These are phyloP conservation scores for Chesias legatella DNA, from an alignment of 2,888 invertebrate genomes.

Conservation along the genomic window DNA sequence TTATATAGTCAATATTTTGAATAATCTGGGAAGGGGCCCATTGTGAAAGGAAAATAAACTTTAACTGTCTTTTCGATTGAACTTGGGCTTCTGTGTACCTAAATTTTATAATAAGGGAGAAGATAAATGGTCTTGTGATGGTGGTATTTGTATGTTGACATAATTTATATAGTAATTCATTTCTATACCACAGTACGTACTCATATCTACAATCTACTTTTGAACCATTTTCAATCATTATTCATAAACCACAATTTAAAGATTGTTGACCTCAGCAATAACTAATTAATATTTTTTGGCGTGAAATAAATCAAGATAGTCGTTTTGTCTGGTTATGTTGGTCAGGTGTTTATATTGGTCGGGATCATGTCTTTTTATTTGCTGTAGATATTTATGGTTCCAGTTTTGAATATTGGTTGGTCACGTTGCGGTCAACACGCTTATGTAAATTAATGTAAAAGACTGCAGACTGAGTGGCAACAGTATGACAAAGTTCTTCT, in stretches of 20 bases:
- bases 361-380: constrained; percentile 51
- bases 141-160: too few relatives aligned
- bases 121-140: too few relatives aligned
- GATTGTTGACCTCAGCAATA: constrained; percentile 55
- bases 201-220: constrained; percentile 16
- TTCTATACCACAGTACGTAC: too few relatives aligned
- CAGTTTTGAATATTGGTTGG: constrained; percentile 47
- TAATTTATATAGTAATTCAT: too few relatives aligned
- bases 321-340: constrained; percentile 53
- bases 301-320: constrained; percentile 57
- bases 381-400: constrained; percentile 60
- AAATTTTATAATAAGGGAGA: too few relatives aligned
- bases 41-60: too few relatives aligned
- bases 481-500: constrained; percentile 35
- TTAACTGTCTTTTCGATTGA: too few relatives aligned
- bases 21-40: too few relatives aligned
- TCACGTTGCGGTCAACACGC: constrained; percentile 54
- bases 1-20: too few relatives aligned
- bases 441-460: constrained; percentile 57
- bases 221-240: constrained; percentile 5
- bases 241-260: constrained; percentile 20
- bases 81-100: too few relatives aligned
- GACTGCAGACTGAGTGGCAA: constrained; percentile 71
- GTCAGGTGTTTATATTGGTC: constrained; percentile 48
- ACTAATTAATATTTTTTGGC: constrained; percentile 62